These are phyloP conservation scores for Neofelis nebulosa DNA, from an alignment of 2,113 vertebrate species.

Conservation along the genomic window DNA sequence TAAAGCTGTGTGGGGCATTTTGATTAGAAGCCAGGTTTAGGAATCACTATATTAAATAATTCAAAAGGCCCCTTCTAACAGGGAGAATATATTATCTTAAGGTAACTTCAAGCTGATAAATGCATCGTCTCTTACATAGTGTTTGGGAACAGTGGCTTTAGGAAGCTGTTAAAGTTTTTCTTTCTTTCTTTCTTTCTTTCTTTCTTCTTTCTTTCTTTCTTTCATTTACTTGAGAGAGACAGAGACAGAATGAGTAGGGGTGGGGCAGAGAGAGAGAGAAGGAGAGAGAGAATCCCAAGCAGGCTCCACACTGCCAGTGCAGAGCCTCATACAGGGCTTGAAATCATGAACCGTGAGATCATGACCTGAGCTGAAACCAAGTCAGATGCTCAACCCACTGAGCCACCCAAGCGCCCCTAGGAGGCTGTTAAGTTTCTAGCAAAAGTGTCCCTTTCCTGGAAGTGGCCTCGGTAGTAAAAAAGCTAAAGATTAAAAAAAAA, in stretches of 20 bases:
- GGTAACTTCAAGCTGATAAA: not conserved
- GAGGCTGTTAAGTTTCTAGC: not conserved
- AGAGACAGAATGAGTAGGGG: no score
- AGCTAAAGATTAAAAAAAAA: not conserved
- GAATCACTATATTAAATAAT: not conserved
- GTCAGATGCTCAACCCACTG: no score
- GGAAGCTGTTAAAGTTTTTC: not conserved
- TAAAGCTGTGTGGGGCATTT: not conserved
- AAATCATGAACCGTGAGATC: no score
- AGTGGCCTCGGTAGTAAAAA: not conserved
- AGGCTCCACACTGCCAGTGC: no score
- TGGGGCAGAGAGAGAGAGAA: no score
- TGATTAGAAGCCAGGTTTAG: conserved; percentile 34
- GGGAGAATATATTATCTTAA: not conserved
- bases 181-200: not conserved
- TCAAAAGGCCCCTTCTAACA: not conserved
- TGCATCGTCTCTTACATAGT: not conserved
- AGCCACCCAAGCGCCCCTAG: not conserved
- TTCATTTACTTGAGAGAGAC: no score
- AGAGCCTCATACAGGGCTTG: no score
- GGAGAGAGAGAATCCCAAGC: no score
- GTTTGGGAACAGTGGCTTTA: not conserved
- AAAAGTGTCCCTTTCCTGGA: not conserved
- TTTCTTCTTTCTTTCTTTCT: not conserved
- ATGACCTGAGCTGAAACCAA: no score